Evolutionary conservation across 2,888 invertebrate genomes (phyloP).

Genomic region (Craniophora ligustri): DNA sequence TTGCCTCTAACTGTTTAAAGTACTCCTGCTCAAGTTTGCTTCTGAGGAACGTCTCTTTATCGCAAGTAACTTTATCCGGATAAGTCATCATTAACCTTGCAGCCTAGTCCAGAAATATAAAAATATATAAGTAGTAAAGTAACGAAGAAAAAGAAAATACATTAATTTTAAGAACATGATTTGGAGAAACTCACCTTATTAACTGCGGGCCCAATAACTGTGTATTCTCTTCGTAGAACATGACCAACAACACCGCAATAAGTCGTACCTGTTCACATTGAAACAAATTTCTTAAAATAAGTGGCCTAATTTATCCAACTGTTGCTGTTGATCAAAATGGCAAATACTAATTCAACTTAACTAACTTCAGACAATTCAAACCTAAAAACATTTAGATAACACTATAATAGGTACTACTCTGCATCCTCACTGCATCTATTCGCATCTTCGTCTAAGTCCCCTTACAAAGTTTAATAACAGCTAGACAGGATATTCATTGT

Average conservation of each 20-base stretch:
- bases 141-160: background rate
- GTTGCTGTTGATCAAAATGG: too few relatives aligned
- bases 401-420: too few relatives aligned
- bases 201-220: conserved; percentile 91
- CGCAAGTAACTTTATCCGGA: conserved; percentile 89
- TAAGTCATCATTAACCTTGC: conserved; percentile 91
- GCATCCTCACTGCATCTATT: too few relatives aligned
- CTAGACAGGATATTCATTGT: too few relatives aligned
- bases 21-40: conserved; percentile 89
- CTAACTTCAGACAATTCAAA: too few relatives aligned
- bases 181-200: conserved; percentile 86
- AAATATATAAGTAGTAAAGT: too few relatives aligned
- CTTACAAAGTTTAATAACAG: too few relatives aligned
- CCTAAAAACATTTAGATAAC: too few relatives aligned
- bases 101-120: conserved; percentile 72
- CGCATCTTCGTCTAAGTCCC: too few relatives aligned
- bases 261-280: conserved; percentile 83
- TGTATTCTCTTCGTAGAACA: conserved; percentile 91
- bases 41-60: conserved; percentile 90
- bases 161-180: too few relatives aligned
- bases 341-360: too few relatives aligned
- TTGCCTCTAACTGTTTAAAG: conserved; percentile 88
- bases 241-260: conserved; percentile 94
- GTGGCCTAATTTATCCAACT: too few relatives aligned
- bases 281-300: background rate